Percentiles rank a stretch among this genome's conserved stretches.
Conservation (phyloP, 2,888 invertebrate genomes). For the Drosophila affinis region DNA sequence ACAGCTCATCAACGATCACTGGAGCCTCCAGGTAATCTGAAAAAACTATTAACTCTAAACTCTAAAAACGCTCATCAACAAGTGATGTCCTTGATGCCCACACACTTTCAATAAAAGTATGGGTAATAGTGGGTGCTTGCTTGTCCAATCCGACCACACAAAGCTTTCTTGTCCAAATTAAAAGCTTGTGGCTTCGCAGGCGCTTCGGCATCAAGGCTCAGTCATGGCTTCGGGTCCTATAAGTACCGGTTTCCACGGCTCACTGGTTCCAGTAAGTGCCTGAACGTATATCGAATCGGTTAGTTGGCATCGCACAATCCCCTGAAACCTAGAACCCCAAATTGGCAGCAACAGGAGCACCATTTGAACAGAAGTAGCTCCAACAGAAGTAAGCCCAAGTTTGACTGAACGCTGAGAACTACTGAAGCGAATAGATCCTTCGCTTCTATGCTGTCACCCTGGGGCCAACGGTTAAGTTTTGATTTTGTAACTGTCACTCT, state of each 20-base stretch:
- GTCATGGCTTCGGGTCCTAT: constrained; percentile 14
- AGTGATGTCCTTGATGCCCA: neutral
- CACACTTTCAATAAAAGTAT: neutral
- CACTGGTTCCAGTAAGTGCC: constrained; percentile 52
- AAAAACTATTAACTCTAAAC: no score
- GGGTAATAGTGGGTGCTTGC: neutral
- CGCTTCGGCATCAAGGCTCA: constrained; percentile 7
- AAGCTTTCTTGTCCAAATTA: constrained; percentile 6
- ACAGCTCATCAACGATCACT: no score
- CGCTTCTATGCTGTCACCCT: neutral
- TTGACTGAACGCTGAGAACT: neutral
- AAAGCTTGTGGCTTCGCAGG: constrained; percentile 4
- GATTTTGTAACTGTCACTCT: neutral
- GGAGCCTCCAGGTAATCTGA: no score
- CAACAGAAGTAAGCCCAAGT: neutral
- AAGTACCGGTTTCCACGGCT: constrained; percentile 21
- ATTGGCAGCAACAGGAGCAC: constrained; percentile 10
- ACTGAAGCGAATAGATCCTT: neutral
- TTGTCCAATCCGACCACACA: neutral
- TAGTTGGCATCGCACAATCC: constrained; percentile 46
- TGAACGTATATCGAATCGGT: constrained; percentile 52
- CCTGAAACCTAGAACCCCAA: neutral
- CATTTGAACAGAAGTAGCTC: neutral
- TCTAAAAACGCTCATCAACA: neutral
- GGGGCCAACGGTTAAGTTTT: neutral